Percentiles rank a stretch among this genome's conserved stretches.
Conservation (phyloP, 2,888 invertebrate genomes). For the Lamproptera curius region DNA sequence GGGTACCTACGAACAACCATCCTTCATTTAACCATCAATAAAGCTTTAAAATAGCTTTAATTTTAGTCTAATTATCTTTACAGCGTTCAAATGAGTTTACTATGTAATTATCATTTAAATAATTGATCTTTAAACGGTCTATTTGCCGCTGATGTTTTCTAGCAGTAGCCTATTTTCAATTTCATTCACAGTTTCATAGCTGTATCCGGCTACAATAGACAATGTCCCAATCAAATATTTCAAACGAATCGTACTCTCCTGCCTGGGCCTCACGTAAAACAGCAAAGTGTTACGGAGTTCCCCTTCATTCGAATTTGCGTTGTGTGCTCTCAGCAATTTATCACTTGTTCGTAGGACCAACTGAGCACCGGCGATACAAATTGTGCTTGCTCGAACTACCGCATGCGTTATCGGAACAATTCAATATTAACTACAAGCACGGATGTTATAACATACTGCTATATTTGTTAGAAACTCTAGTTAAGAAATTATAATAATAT, state of each 20-base stretch:
- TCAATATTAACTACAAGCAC: not conserved
- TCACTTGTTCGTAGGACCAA: conserved; percentile 73
- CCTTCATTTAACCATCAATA: too few species aligned
- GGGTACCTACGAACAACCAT: too few species aligned
- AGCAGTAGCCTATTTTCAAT: not conserved
- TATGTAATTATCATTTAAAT: too few species aligned
- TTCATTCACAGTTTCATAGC: not conserved
- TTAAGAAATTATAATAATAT: not conserved
- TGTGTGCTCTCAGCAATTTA: conserved; percentile 67
- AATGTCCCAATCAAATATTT: conserved; percentile 22
- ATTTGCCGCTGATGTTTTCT: not conserved
- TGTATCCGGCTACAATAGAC: conserved; percentile 6
- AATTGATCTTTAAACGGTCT: too few species aligned
- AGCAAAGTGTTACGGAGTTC: conserved; percentile 66
- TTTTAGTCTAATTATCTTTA: too few species aligned
- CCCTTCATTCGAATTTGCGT: conserved; percentile 71
- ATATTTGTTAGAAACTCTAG: not conserved
- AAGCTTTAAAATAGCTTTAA: too few species aligned
- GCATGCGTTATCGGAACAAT: conserved; percentile 10
- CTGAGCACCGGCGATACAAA: conserved; percentile 35
- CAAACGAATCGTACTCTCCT: conserved; percentile 60
- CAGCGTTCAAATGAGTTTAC: too few species aligned
- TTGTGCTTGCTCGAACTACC: conserved; percentile 13
- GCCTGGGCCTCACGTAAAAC: conserved; percentile 63
- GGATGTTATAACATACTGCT: not conserved